These are phyloP conservation scores for Latrodectus elegans DNA, from an alignment of 2,888 invertebrate species.

Conservation along the genomic window DNA sequence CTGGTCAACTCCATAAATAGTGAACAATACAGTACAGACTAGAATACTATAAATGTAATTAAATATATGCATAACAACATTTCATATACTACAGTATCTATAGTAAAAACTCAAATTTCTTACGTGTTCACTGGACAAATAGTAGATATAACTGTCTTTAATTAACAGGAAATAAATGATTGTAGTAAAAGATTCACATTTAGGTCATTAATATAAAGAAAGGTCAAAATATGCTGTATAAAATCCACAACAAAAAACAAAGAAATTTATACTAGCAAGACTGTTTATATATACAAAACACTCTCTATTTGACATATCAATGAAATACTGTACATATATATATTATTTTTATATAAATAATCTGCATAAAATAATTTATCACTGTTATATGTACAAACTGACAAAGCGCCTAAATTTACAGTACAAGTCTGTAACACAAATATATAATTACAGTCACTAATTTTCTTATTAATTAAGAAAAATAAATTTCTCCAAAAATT, in stretches of 20 bases:
- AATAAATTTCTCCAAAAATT: neutral
- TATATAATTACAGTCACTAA: slow-evolving; percentile 29
- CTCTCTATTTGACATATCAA: slow-evolving; percentile 61
- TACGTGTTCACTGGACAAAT: too few species aligned
- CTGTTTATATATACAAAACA: slow-evolving; percentile 67
- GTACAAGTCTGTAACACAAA: slow-evolving; percentile 47
- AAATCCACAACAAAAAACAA: slow-evolving; percentile 62
- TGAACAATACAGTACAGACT: too few species aligned
- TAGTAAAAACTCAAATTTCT: too few species aligned
- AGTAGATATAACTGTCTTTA: too few species aligned
- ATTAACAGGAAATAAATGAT: slow-evolving; percentile 28
- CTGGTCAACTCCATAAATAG: too few species aligned
- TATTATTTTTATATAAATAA: slow-evolving; percentile 67
- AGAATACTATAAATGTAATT: too few species aligned
- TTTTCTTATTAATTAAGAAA: slow-evolving; percentile 24
- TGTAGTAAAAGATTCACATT: neutral
- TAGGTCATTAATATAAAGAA: slow-evolving; percentile 5
- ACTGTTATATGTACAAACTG: slow-evolving; percentile 66
- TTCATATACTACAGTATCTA: too few species aligned
- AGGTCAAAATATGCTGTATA: slow-evolving; percentile 59
- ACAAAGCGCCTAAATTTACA: slow-evolving; percentile 67
- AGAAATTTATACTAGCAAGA: slow-evolving; percentile 58
- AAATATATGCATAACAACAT: too few species aligned
- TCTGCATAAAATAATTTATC: slow-evolving; percentile 69
- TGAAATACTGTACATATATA: slow-evolving; percentile 68